Evolutionary conservation across 2,113 vertebrate species (phyloP).

Genomic region (human (Homo sapiens)): GRCh38 chr15:26123001-26123500

Average conservation of each 20-base stretch:
- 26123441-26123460: not conserved
- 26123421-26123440: not conserved
- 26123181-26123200: rapidly evolving
- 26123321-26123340: not conserved
- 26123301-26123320: not conserved
- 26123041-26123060: not conserved
- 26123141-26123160: not conserved
- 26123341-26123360: not conserved
- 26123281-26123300: not conserved
- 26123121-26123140: not conserved
- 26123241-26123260: not conserved
- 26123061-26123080: not conserved
- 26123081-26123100: not conserved
- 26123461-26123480: not conserved
- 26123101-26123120: not conserved
- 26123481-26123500: not conserved
- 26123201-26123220: not conserved
- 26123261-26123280: not conserved
- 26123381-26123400: not conserved
- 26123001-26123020: not conserved
- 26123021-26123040: not conserved
- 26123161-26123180: not conserved
- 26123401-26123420: not conserved
- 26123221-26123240: not conserved
- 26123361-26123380: not conserved